A percentile compares a stretch with the other conserved stretches of the same genome.
Evolutionary conservation across 2,113 vertebrate genomes (phyloP).

Genomic region (Mormyrus lacerda): DNA sequence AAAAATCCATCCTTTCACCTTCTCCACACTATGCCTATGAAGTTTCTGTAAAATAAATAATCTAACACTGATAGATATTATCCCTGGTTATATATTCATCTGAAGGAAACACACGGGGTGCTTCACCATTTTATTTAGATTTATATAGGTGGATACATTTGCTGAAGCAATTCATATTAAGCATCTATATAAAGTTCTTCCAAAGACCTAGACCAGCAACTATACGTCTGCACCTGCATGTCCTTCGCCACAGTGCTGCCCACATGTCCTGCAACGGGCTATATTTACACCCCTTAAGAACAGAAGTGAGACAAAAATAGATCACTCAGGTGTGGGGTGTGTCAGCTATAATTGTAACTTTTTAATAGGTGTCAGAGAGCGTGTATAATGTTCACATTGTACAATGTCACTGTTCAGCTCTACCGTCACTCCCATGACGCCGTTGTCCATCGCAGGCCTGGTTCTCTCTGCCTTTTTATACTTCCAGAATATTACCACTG

Average conservation of each 20-base stretch:
- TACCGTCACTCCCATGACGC: not conserved
- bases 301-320: not conserved
- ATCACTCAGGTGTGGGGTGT: not conserved
- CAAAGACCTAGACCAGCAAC: not conserved
- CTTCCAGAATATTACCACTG: not conserved
- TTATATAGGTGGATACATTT: not conserved
- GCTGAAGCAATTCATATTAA: not conserved
- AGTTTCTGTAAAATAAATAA: not conserved
- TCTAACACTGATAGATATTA: not conserved
- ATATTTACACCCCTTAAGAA: not conserved
- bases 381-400: not conserved
- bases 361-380: not conserved
- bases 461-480: not conserved
- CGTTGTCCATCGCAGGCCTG: not conserved
- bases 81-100: not conserved
- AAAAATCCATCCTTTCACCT: not conserved
- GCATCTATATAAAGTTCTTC: not conserved
- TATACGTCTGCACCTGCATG: not conserved
- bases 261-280: not conserved
- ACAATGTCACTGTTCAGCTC: not conserved
- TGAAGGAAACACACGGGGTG: not conserved
- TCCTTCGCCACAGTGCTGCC: not conserved
- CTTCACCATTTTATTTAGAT: not conserved
- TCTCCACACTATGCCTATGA: not conserved
- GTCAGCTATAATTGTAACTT: not conserved